A percentile compares a stretch with the other conserved stretches of the same genome.
Evolutionary conservation across 2,113 vertebrate genomes (phyloP).

Genomic region (Marmota flaviventris): DNA sequence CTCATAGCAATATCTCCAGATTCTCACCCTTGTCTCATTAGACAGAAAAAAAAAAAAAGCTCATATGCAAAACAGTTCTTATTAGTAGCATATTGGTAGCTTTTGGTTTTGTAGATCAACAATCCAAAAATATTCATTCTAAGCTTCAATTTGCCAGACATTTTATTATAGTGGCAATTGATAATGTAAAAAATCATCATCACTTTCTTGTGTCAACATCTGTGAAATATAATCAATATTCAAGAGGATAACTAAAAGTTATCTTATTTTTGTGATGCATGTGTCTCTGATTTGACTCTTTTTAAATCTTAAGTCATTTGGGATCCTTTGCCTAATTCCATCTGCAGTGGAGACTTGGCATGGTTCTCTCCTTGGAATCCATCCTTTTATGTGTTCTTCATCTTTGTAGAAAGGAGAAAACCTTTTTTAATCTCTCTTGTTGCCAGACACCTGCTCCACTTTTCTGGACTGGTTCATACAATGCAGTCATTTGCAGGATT

Average conservation of each 20-base stretch:
- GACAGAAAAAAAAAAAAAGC: not conserved
- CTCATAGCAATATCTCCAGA: not conserved
- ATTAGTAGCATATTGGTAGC: not conserved
- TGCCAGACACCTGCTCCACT: slow-evolving; percentile 81
- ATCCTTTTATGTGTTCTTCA: slow-evolving; percentile 64
- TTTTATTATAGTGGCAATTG: slow-evolving; percentile 71
- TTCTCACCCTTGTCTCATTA: not conserved
- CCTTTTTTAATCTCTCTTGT: not conserved
- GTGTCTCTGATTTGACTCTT: not conserved
- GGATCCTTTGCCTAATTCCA: slow-evolving; percentile 27
- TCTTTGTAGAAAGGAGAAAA: slow-evolving; percentile 70
- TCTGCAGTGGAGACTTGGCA: slow-evolving; percentile 59
- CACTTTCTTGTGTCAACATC: slow-evolving; percentile 62
- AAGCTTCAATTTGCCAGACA: slow-evolving; percentile 49
- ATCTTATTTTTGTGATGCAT: slow-evolving; percentile 31
- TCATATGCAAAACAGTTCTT: not conserved
- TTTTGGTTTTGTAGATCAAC: slow-evolving; percentile 58
- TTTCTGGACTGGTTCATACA: not conserved
- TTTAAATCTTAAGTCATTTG: slow-evolving; percentile 55
- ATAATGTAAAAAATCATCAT: slow-evolving; percentile 35
- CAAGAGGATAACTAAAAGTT: slow-evolving; percentile 42
- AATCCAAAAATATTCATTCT: not conserved
- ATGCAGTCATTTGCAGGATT: slow-evolving; percentile 58
- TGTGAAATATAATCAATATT: slow-evolving; percentile 67
- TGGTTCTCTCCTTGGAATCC: slow-evolving; percentile 9